Conservation (phyloP, 1,140 invertebrate species). For the Coenobita brevimanus region DNA sequence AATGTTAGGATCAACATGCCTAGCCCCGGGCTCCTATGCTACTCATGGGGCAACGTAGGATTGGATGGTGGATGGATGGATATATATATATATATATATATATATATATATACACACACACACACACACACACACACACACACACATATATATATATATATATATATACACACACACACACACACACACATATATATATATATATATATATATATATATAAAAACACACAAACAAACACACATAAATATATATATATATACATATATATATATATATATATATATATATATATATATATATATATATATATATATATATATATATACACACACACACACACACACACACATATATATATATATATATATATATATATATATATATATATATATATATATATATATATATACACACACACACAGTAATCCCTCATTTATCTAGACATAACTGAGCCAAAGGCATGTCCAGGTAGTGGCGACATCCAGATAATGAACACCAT, state of each 20-base stretch:
- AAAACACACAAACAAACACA: not conserved
- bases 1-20: no score
- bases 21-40: no score
- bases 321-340: not conserved
- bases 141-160: not conserved
- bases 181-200: slow-evolving; percentile 12
- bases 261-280: slow-evolving; percentile 27
- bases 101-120: not conserved
- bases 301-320: slow-evolving; percentile 27
- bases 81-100: not conserved
- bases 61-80: no score
- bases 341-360: not conserved
- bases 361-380: slow-evolving; percentile 23
- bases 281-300: slow-evolving; percentile 27
- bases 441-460: no score
- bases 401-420: not conserved
- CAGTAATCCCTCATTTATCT: no score
- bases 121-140: not conserved
- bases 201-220: slow-evolving; percentile 27
- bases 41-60: no score
- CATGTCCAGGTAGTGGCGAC: no score
- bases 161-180: no score
- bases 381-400: slow-evolving; percentile 13
- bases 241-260: slow-evolving; percentile 10
- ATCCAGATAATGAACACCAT: no score